These are phyloP conservation scores for Exaiptasia diaphana DNA, from an alignment of 64 coral and sea anemone genomes.

Conservation along the genomic window DNA sequence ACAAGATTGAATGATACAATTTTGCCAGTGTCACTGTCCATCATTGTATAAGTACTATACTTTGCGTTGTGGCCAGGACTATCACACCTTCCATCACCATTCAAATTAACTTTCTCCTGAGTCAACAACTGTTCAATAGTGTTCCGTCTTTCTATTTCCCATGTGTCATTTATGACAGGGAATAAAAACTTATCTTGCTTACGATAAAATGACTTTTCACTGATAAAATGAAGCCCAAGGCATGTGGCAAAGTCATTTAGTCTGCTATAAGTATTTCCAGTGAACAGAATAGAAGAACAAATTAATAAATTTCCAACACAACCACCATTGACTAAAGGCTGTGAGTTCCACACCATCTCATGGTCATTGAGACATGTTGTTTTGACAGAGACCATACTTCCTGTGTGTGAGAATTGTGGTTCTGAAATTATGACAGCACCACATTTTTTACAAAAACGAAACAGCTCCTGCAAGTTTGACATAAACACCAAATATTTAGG, in stretches of 20 bases:
- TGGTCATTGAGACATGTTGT: background rate
- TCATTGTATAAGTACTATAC: conserved; percentile 45
- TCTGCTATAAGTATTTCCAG: conserved; percentile 43
- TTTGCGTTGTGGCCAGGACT: conserved; percentile 34
- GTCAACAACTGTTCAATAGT: background rate
- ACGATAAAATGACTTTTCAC: conserved; percentile 27
- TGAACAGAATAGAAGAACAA: conserved; percentile 10
- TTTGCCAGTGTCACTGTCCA: conserved; percentile 14
- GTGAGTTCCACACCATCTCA: background rate
- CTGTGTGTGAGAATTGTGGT: background rate
- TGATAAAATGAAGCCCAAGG: conserved; percentile 26
- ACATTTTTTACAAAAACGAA: background rate
- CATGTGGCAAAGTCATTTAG: conserved; percentile 23
- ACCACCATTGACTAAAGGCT: background rate
- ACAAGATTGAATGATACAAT: conserved; percentile 25
- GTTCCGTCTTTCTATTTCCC: background rate
- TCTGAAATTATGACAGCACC: background rate
- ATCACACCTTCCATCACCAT: conserved; percentile 29
- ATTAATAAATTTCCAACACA: background rate
- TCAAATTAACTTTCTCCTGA: background rate
- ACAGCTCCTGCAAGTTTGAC: background rate
- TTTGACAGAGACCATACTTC: background rate
- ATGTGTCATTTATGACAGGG: conserved; percentile 46
- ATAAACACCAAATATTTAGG: background rate
- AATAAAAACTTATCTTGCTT: conserved; percentile 42